These are phyloP conservation scores for Ammospiza maritima DNA, from an alignment of 2,797 vertebrate species.

Conservation along the genomic window DNA sequence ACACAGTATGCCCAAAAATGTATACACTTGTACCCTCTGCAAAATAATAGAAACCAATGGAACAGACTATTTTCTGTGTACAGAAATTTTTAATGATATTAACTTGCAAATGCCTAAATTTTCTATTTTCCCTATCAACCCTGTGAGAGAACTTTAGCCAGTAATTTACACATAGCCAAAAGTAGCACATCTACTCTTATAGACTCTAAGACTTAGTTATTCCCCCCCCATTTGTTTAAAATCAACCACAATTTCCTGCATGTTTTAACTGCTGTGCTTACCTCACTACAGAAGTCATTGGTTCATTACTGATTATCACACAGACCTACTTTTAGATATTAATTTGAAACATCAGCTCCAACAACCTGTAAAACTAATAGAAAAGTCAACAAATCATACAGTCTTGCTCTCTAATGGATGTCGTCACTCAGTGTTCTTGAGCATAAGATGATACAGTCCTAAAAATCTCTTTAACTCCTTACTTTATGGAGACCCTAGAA, in stretches of 20 bases:
- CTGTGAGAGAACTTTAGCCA: background rate
- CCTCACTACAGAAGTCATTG: background rate
- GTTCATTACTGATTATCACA: background rate
- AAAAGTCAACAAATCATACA: background rate
- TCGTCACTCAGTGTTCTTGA: background rate
- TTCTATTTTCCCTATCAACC: background rate
- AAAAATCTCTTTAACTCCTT: background rate
- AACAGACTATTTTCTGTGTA: background rate
- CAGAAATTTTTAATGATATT: background rate
- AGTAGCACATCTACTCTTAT: background rate
- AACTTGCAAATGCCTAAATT: background rate
- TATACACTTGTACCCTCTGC: background rate
- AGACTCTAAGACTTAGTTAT: background rate
- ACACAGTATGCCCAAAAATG: rapidly evolving
- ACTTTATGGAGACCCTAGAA: background rate
- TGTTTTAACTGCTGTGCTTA: background rate
- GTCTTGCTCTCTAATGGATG: background rate
- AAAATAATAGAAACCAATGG: background rate
- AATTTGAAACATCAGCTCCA: background rate
- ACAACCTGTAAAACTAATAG: background rate
- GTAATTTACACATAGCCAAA: background rate
- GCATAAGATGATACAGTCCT: background rate
- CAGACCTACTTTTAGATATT: background rate
- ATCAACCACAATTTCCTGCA: background rate
- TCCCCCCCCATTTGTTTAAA: background rate